Conservation (phyloP, 1,140 invertebrate genomes). For the Pachypeltis micranthus region DNA sequence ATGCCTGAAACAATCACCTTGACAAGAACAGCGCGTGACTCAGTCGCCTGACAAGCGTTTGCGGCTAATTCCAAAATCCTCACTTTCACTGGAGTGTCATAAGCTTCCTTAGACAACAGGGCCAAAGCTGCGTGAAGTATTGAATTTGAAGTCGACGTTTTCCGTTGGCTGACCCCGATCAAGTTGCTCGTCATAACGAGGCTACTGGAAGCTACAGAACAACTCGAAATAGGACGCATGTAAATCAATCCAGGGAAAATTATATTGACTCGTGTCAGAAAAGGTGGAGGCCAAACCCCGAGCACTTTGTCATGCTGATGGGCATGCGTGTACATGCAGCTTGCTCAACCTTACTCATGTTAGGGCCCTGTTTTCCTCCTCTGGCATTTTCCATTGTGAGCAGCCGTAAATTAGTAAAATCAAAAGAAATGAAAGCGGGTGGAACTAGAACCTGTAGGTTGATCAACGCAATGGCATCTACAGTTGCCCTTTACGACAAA, state of each 20-base stretch:
- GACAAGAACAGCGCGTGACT: constrained; percentile 39
- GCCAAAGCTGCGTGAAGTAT: constrained; percentile 39
- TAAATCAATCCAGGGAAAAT: constrained; percentile 13
- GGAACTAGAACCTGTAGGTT: no score
- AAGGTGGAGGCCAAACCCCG: no score
- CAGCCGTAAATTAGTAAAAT: no score
- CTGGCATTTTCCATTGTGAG: no score
- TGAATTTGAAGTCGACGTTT: constrained; percentile 39
- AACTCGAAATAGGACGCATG: constrained; percentile 24
- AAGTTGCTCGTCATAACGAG: constrained; percentile 39
- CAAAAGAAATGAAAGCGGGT: no score
- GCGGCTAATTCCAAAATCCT: constrained; percentile 39
- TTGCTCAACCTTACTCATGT: no score
- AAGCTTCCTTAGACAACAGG: constrained; percentile 37
- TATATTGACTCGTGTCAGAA: no score
- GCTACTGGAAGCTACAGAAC: constrained; percentile 36
- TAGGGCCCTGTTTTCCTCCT: no score
- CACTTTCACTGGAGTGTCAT: constrained; percentile 35
- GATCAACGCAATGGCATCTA: no score
- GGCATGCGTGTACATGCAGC: no score
- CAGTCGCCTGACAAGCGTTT: constrained; percentile 38
- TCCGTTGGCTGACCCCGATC: constrained; percentile 40
- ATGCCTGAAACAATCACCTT: constrained; percentile 34
- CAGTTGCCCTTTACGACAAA: no score
- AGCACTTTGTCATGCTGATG: no score